Conservation (phyloP, 1,140 invertebrate species). For the Maconellicoccus hirsutus region DNA sequence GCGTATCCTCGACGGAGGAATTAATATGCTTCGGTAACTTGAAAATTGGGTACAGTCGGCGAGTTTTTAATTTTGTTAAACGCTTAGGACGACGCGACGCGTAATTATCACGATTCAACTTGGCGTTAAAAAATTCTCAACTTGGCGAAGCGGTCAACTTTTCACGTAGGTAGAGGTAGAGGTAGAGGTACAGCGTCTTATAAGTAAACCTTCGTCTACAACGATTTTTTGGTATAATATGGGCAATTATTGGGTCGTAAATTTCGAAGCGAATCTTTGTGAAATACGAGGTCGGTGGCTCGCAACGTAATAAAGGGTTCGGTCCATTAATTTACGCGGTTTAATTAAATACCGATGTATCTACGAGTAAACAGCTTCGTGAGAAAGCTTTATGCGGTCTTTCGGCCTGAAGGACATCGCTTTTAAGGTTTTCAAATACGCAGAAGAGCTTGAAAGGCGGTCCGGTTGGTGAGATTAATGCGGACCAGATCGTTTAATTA, state of each 20-base stretch:
- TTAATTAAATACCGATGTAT: slow-evolving; percentile 9
- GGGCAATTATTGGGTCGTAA: not conserved
- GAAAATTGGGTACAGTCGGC: too few species aligned
- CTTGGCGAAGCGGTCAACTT: too few species aligned
- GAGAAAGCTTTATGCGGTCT: slow-evolving; percentile 7
- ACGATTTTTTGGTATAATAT: too few species aligned
- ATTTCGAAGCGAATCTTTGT: not conserved
- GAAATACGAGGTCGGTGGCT: not conserved
- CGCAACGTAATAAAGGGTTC: not conserved
- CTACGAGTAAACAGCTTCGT: not conserved
- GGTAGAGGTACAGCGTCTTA: too few species aligned
- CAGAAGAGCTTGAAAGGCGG: not conserved
- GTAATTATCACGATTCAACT: too few species aligned
- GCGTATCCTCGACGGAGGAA: too few species aligned
- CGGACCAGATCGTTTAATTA: not conserved
- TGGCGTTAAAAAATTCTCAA: too few species aligned
- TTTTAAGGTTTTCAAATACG: slow-evolving; percentile 5
- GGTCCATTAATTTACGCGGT: slow-evolving; percentile 7
- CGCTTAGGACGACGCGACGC: too few species aligned
- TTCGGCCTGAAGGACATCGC: slow-evolving; percentile 1
- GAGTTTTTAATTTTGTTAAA: too few species aligned
- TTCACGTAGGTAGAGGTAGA: too few species aligned
- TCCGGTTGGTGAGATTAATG: slow-evolving; percentile 1
- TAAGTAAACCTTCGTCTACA: too few species aligned
- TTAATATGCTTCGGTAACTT: too few species aligned